phyloP scores from a whole-genome alignment of 2,113 vertebrate genomes.

The Ramphastos sulfuratus region DNA sequence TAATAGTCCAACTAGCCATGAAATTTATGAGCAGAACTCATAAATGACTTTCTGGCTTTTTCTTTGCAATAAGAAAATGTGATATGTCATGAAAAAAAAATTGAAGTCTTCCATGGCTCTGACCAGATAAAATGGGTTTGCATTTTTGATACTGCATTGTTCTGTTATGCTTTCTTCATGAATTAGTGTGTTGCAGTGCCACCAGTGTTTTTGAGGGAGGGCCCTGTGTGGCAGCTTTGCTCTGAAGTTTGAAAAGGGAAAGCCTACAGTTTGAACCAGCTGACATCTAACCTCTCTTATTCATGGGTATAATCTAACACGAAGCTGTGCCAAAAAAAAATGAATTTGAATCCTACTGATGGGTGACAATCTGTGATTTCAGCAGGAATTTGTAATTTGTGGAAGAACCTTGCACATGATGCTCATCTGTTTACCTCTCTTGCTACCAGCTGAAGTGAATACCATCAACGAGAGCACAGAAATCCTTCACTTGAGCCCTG shows the following conservation, averaged over 20 bases:
- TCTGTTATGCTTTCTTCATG: background rate
- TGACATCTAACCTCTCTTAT: conserved; percentile 21
- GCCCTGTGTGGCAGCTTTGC: background rate
- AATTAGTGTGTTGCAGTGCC: conserved; percentile 2
- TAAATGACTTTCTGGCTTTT: background rate
- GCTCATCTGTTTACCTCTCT: background rate
- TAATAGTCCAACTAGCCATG: background rate
- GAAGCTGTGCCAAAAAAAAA: conserved; percentile 18
- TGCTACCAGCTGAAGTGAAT: conserved; percentile 83
- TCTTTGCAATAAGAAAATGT: background rate
- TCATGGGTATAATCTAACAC: conserved; percentile 43
- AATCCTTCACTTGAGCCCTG: conserved; percentile 84
- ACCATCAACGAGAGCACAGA: conserved; percentile 86
- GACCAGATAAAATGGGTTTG: background rate
- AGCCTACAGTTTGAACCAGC: conserved; percentile 28
- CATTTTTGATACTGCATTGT: background rate
- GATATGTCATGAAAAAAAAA: background rate
- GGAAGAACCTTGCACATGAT: background rate
- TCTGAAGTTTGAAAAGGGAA: conserved; percentile 33
- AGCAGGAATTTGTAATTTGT: conserved; percentile 5
- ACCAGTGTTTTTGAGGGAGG: background rate
- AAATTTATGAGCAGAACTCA: background rate
- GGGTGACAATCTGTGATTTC: conserved; percentile 6
- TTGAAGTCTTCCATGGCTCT: background rate
- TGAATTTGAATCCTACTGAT: background rate